Evolutionary conservation across 2,888 invertebrate species (phyloP).

Genomic region (Eulithis prunata): DNA sequence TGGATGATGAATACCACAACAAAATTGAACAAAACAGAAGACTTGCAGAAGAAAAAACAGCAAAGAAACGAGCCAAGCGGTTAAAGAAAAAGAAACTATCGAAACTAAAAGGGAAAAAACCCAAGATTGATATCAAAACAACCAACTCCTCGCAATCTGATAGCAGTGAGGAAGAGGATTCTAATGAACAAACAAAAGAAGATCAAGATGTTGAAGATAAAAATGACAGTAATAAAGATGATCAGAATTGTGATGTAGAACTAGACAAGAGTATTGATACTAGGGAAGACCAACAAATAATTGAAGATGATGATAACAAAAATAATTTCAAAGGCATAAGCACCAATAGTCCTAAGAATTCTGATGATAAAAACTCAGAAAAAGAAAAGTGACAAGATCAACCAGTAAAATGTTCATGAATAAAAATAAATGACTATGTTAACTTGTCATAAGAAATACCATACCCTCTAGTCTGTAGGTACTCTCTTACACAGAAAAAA

Average conservation of each 20-base stretch:
- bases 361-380: slow-evolving; percentile 20
- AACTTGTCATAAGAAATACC: too few relatives aligned
- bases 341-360: slow-evolving; percentile 31
- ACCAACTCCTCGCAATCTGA: slow-evolving; percentile 61
- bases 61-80: slow-evolving; percentile 96
- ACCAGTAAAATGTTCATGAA: too few relatives aligned
- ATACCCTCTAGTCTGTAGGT: too few relatives aligned
- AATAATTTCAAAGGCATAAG: slow-evolving; percentile 40
- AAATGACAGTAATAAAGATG: slow-evolving; percentile 6
- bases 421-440: too few relatives aligned
- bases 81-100: slow-evolving; percentile 88
- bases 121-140: slow-evolving; percentile 58
- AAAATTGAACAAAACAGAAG: slow-evolving; percentile 91
- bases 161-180: slow-evolving; percentile 55
- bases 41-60: slow-evolving; percentile 91
- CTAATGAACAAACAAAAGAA: slow-evolving; percentile 42
- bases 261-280: neutral
- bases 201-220: slow-evolving; percentile 13
- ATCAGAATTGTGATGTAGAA: slow-evolving; percentile 8
- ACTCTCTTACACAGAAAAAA: too few relatives aligned
- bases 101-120: slow-evolving; percentile 71
- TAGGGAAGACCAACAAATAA: slow-evolving; percentile 10
- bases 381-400: too few relatives aligned
- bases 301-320: slow-evolving; percentile 33
- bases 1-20: slow-evolving; percentile 92